Conservation (phyloP, 2,113 vertebrate genomes). For the Heloderma charlesbogerti region DNA sequence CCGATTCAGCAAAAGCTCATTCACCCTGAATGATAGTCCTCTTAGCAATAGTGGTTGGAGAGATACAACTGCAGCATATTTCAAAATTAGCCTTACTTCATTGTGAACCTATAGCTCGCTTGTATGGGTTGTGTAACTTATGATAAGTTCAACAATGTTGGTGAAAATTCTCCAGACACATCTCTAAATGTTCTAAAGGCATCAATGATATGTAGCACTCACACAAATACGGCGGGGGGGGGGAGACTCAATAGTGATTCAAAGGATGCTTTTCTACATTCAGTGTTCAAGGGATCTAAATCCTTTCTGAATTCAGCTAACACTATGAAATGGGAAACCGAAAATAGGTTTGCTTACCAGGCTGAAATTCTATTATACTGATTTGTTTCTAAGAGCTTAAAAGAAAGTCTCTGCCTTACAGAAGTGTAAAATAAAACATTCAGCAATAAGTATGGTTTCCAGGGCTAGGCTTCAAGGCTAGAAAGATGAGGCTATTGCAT, state of each 20-base stretch:
- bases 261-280: background rate
- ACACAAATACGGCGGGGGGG: background rate
- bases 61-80: background rate
- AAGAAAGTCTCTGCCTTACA: background rate
- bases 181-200: background rate
- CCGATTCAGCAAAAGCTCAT: background rate
- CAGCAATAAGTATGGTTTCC: background rate
- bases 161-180: background rate
- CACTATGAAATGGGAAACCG: background rate
- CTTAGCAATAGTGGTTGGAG: background rate
- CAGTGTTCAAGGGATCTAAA: background rate
- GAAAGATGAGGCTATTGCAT: background rate
- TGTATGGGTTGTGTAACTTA: background rate
- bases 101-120: background rate
- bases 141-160: background rate
- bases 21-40: background rate
- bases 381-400: conserved; percentile 1
- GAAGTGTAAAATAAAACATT: background rate
- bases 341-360: conserved; percentile 8
- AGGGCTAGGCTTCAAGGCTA: background rate
- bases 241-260: background rate
- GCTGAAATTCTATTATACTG: conserved; percentile 22
- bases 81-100: background rate
- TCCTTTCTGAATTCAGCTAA: background rate
- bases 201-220: background rate